Base-by-base conservation (phyloP, 2,113 vertebrate genomes). In the Bufo bufo region DNA sequence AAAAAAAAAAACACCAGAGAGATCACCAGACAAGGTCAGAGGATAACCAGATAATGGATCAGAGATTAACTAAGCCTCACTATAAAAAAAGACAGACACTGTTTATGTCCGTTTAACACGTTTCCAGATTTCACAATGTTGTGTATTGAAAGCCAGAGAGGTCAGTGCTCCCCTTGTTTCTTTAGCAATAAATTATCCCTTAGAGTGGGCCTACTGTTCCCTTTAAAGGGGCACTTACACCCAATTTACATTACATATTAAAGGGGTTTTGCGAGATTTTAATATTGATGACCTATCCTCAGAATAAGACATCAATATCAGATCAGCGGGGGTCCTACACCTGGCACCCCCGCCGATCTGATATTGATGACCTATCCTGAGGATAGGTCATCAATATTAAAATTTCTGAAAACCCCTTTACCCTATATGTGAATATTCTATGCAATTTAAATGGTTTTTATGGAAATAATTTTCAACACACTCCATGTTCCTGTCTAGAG, bases 91-190 rank as follows among this genome's bases (percentile, higher is more conserved):
- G n/a, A 58, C 23, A 79, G n/a, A 58, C 23, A 58, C 19, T 58
- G 77, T 79, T 79, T 52, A 54, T 9, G 20, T 77, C 47, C 75
- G 11, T 52, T 77, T 49, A 77, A 49, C 47, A 49, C 45, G 6
- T n/a, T 50, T 77, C 75, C 75, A 77, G 50, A 77, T 54, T 77
- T 52, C 75, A n/a, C 75, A 77, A 77, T 77, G 6, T 19, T 54
- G 49, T 77, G 17, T 6, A 77, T 3, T 13, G 11, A 52, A 0
- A 54, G 75, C 47, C 75, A 77, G 49, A n/a, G 50, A 54, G 49
- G 75, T 54, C 75, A 77, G 50, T 77, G 74, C 49, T n/a, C 75
- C 49, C 23, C 16, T 2, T 4, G 17, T 1, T 52, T 54, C 52
- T 52, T 1, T 52, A 52, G 45, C 6, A 50, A 49, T 49, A 77